Percentiles rank a stretch among this genome's conserved stretches.
These are phyloP conservation scores for Leptatherina wallacei DNA, from an alignment of 2,797 vertebrate species.

Conservation along the genomic window DNA sequence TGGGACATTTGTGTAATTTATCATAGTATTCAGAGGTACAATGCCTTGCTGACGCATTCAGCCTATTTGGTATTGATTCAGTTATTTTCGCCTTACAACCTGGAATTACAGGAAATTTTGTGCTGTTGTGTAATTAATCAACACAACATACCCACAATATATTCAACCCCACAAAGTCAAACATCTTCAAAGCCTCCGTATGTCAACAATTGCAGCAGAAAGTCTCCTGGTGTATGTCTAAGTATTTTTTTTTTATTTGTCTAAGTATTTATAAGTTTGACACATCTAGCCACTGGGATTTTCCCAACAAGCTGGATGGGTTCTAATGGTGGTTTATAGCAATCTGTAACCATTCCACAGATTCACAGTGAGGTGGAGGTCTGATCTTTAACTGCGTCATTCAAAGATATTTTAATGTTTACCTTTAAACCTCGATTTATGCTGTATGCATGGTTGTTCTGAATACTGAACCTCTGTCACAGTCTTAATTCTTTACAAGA, in stretches of 20 bases:
- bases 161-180: not conserved
- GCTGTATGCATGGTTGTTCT: not conserved
- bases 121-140: not conserved
- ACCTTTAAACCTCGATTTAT: not conserved
- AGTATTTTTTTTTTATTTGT: no score
- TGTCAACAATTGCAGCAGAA: not conserved
- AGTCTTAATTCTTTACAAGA: not conserved
- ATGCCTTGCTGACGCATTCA: not conserved
- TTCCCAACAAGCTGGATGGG: not conserved
- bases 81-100: not conserved
- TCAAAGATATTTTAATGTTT: not conserved
- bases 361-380: not conserved
- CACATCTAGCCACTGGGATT: not conserved
- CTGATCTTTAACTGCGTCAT: not conserved
- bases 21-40: not conserved
- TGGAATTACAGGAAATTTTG: not conserved
- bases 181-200: not conserved
- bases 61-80: not conserved
- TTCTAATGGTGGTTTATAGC: not conserved
- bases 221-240: not conserved
- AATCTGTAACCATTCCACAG: not conserved
- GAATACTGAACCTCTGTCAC: not conserved
- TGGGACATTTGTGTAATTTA: not conserved
- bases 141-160: not conserved
- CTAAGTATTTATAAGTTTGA: not conserved